phyloP scores from a whole-genome alignment of 2,888 invertebrate genomes.

The Dione vanillae region DNA sequence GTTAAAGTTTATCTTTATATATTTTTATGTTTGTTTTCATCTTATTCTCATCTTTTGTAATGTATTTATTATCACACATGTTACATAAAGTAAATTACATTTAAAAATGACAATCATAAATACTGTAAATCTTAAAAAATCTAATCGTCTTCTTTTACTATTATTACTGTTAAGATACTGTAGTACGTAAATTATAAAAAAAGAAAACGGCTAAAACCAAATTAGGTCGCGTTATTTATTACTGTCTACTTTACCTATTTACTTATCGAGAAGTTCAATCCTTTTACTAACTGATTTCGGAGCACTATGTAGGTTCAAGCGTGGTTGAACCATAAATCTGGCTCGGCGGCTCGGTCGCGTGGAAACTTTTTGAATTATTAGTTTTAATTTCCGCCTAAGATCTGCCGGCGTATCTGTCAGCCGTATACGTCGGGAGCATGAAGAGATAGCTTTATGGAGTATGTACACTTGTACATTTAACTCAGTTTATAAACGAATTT shows the following conservation, averaged over 20 bases:
- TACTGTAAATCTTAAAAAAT: neutral
- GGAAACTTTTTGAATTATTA: constrained; percentile 85
- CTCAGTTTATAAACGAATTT: neutral
- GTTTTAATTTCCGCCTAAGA: constrained; percentile 85
- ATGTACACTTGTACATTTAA: neutral
- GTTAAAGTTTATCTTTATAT: neutral
- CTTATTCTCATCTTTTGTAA: neutral
- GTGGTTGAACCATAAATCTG: constrained; percentile 80
- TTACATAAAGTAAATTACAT: no score
- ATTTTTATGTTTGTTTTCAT: neutral
- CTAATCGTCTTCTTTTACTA: neutral
- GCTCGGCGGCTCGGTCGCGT: constrained; percentile 79
- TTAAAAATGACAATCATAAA: neutral
- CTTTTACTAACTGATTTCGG: constrained; percentile 50
- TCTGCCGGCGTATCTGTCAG: constrained; percentile 82
- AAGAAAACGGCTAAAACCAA: constrained; percentile 7
- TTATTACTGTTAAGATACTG: neutral
- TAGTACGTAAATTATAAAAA: neutral
- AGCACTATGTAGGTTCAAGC: constrained; percentile 69
- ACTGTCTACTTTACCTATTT: constrained; percentile 45
- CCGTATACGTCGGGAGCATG: constrained; percentile 59
- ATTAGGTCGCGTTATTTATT: constrained; percentile 37
- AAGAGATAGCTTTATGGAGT: constrained; percentile 28
- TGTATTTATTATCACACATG: neutral
- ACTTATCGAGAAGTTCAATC: constrained; percentile 46